Evolutionary conservation across 2,113 vertebrate species (phyloP).

Genomic region (Hippotragus niger): DNA sequence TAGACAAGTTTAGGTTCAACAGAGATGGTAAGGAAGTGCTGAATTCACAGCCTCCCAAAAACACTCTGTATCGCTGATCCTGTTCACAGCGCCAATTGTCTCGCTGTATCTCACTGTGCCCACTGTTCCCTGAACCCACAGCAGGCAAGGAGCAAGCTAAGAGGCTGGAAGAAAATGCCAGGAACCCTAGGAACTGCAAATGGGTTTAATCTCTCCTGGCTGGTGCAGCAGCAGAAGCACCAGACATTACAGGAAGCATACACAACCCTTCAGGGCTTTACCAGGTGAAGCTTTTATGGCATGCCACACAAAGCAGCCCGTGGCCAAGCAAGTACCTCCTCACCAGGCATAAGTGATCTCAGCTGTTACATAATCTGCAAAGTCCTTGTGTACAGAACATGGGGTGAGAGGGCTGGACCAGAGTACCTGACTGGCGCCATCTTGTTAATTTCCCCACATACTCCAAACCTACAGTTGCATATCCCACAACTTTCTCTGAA

Average conservation of each 20-base stretch:
- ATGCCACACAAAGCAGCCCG: neutral
- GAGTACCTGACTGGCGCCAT: neutral
- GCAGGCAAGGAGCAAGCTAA: neutral
- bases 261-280: neutral
- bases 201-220: neutral
- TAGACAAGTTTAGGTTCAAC: neutral
- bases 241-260: neutral
- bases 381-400: neutral
- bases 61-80: neutral
- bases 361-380: neutral
- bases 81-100: neutral
- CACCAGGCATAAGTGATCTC: neutral
- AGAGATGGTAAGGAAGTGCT: accelerated
- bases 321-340: neutral
- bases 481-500: neutral
- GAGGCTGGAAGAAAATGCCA: neutral
- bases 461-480: neutral
- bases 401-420: neutral
- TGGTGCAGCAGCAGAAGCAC: neutral
- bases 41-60: neutral
- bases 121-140: neutral
- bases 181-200: neutral
- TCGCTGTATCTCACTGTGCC: neutral
- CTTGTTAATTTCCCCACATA: neutral
- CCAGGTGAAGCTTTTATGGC: neutral